Conservation (phyloP, 2,797 vertebrate species). For the Ceryle rudis region DNA sequence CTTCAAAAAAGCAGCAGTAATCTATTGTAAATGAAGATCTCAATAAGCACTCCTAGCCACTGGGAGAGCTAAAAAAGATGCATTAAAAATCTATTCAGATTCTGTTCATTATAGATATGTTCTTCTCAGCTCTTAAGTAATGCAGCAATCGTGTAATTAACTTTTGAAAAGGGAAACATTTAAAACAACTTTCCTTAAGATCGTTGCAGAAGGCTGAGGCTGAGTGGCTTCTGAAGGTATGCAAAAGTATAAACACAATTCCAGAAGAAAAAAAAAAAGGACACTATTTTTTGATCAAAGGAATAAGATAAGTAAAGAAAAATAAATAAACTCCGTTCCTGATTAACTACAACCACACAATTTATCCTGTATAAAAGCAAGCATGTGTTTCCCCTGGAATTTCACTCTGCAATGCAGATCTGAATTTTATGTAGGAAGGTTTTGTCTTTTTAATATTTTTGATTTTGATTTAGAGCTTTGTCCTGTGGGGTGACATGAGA, state of each 20-base stretch:
- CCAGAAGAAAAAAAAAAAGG: not conserved
- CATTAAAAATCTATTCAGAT: slow-evolving; percentile 47
- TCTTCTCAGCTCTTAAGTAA: slow-evolving; percentile 53
- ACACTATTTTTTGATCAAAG: not conserved
- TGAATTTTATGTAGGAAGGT: not conserved
- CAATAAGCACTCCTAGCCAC: slow-evolving; percentile 47
- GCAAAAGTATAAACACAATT: not conserved
- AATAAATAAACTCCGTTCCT: not conserved
- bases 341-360: not conserved
- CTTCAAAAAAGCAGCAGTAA: slow-evolving; percentile 46
- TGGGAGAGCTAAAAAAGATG: slow-evolving; percentile 40
- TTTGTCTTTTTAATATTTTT: not conserved
- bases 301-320: not conserved
- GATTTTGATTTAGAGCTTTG: not conserved
- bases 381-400: not conserved
- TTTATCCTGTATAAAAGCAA: not conserved
- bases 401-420: not conserved
- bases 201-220: not conserved
- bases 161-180: slow-evolving; percentile 31
- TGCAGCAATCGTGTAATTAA: slow-evolving; percentile 58
- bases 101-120: slow-evolving; percentile 30
- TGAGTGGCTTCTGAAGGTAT: not conserved
- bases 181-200: not conserved
- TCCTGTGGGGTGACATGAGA: not conserved
- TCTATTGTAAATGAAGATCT: slow-evolving; percentile 52